Conservation (phyloP, 2,888 invertebrate genomes). For the Phlogophora meticulosa region DNA sequence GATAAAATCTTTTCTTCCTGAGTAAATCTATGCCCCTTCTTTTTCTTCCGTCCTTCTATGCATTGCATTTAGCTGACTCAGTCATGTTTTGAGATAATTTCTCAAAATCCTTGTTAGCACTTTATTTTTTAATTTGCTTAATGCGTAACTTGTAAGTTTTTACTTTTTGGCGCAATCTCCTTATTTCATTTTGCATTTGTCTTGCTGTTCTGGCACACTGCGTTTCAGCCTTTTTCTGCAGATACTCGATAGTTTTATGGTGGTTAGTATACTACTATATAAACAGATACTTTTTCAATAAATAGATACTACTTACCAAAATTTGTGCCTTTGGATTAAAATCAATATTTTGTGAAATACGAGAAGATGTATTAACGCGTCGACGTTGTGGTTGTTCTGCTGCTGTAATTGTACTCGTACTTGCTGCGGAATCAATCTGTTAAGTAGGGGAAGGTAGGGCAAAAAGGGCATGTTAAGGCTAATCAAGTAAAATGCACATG, state of each 20-base stretch:
- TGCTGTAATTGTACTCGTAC: no score
- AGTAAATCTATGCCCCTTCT: slow-evolving; percentile 18
- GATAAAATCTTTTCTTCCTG: slow-evolving; percentile 24
- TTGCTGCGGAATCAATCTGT: no score
- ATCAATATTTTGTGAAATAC: slow-evolving; percentile 18
- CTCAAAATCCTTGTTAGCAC: slow-evolving; percentile 11
- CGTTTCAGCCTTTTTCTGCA: slow-evolving; percentile 5
- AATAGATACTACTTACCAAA: no score
- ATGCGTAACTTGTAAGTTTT: slow-evolving; percentile 1
- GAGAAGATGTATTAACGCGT: slow-evolving; percentile 23
- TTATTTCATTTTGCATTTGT: slow-evolving; percentile 9
- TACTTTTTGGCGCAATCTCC: slow-evolving; percentile 1
- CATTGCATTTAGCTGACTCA: slow-evolving; percentile 19
- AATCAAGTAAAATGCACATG: no score
- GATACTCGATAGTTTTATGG: slow-evolving; percentile 15
- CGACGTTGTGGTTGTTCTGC: slow-evolving; percentile 14
- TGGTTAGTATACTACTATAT: no score
- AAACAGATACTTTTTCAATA: no score
- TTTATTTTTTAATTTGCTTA: neutral
- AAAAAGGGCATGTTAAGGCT: no score
- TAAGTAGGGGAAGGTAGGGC: no score
- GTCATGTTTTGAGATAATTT: neutral
- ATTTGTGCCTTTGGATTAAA: slow-evolving; percentile 1
- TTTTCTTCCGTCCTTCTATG: slow-evolving; percentile 15
- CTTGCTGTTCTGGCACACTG: slow-evolving; percentile 3